phyloP scores from a whole-genome alignment of 1,140 invertebrate species.

The Heliconius nattereri region DNA sequence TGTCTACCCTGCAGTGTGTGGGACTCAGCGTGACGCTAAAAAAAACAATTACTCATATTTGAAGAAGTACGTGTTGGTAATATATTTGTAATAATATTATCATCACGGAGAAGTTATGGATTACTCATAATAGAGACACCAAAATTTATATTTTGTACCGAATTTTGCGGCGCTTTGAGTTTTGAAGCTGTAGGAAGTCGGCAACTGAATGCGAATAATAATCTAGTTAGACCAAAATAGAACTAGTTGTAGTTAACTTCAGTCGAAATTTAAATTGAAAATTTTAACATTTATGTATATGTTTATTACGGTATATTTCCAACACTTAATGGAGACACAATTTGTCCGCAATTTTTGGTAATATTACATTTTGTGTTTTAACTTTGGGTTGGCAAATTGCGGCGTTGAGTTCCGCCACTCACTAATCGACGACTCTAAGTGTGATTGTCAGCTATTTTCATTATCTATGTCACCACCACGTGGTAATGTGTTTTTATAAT shows the following conservation, averaged over 20 bases:
- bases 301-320: not conserved
- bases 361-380: no score
- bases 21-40: no score
- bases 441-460: not conserved
- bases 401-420: no score
- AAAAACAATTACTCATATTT: no score
- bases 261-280: not conserved
- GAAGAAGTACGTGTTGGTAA: no score
- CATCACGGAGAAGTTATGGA: not conserved
- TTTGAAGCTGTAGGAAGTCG: not conserved
- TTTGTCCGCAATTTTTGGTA: no score
- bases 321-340: no score
- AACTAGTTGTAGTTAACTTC: constrained; percentile 2
- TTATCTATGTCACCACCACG: constrained; percentile 1
- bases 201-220: constrained; percentile 22
- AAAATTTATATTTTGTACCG: constrained; percentile 1
- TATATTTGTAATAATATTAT: not conserved
- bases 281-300: not conserved
- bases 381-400: no score
- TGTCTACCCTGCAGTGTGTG: no score
- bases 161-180: not conserved
- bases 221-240: constrained; percentile 15
- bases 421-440: not conserved
- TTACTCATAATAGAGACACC: not conserved
- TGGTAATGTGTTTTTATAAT: not conserved